Evolutionary conservation across 1,140 invertebrate species (phyloP).

Genomic region (Brachionus rotundiformis): DNA sequence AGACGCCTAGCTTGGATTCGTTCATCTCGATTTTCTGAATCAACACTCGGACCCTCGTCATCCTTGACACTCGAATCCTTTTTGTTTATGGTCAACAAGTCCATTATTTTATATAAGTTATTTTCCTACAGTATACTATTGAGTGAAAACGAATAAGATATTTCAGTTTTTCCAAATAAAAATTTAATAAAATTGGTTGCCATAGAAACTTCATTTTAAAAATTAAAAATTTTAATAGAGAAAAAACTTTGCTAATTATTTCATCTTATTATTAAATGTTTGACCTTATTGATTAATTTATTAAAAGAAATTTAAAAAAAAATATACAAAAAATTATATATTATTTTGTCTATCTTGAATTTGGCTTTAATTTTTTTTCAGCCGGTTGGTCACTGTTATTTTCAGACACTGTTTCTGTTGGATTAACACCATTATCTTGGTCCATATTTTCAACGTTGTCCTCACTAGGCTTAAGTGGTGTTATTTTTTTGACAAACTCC

Average conservation of each 20-base stretch:
- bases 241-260: neutral
- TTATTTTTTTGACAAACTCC: conserved; percentile 20
- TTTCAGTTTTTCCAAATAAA: conserved; percentile 13
- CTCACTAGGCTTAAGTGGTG: neutral
- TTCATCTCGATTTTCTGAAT: conserved; percentile 61
- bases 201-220: neutral
- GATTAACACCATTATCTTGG: conserved; percentile 13
- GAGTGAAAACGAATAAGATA: conserved; percentile 6
- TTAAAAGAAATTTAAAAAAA: neutral
- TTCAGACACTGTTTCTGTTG: neutral
- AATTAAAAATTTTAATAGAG: conserved; percentile 13
- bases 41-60: conserved; percentile 59
- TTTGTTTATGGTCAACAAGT: conserved; percentile 50
- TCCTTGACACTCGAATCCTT: conserved; percentile 57
- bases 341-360: neutral
- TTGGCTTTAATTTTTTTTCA: conserved; percentile 49
- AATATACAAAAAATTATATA: conserved; percentile 21
- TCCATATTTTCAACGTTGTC: conserved; percentile 39
- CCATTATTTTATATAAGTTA: conserved; percentile 27
- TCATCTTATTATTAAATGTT: neutral
- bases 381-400: neutral
- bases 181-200: conserved; percentile 6
- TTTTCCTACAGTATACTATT: neutral
- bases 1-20: conserved; percentile 60
- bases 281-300: conserved; percentile 11